Conservation (phyloP, 2,797 vertebrate genomes). For the Amblyraja radiata region DNA sequence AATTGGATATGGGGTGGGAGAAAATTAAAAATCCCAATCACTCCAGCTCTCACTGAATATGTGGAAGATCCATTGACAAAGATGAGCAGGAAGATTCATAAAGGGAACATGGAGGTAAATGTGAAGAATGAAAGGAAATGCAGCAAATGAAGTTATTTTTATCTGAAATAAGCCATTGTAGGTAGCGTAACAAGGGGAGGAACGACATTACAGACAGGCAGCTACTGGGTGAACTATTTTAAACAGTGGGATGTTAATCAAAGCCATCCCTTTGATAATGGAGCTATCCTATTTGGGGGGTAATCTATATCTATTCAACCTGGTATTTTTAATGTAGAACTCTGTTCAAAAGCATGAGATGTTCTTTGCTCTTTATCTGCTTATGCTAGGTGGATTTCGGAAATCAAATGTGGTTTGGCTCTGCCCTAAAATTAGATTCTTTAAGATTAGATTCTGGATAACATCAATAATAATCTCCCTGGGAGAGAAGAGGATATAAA, state of each 20-base stretch:
- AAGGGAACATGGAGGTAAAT: background rate
- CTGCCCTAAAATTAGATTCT: conserved; percentile 10
- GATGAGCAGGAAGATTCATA: background rate
- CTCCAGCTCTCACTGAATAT: background rate
- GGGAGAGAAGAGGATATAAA: conserved; percentile 20
- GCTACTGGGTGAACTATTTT: background rate
- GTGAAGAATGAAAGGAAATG: background rate
- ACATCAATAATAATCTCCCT: conserved; percentile 7
- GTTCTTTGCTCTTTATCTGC: background rate
- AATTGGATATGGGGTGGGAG: background rate
- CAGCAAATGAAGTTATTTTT: background rate
- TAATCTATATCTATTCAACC: background rate
- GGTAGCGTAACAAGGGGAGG: background rate
- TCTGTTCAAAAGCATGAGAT: background rate
- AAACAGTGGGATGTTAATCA: background rate
- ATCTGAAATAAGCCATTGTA: background rate
- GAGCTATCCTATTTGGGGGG: background rate
- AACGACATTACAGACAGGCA: background rate
- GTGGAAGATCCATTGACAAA: background rate
- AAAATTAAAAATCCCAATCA: background rate
- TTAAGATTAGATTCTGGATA: conserved; percentile 1
- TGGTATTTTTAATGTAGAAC: background rate
- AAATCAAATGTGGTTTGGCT: conserved; percentile 2
- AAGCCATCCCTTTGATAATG: background rate
- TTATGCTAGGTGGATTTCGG: background rate